Conservation (phyloP, 2,888 invertebrate genomes). For the Aleiodes alternator region DNA sequence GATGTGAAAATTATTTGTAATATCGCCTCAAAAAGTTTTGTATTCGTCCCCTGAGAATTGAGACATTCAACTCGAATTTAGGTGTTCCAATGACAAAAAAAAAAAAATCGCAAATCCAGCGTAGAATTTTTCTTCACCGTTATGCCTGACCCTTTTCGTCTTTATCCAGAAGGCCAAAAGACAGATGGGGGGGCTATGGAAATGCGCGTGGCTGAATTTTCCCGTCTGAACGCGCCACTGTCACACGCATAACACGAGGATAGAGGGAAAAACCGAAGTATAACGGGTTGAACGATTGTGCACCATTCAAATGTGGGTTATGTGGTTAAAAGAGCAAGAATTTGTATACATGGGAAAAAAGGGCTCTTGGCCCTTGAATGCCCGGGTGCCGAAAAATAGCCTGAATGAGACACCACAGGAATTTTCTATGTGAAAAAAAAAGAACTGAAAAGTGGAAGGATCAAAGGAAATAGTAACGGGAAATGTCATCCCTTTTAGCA, state of each 20-base stretch:
- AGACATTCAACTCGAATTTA: constrained; percentile 20
- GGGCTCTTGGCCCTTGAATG: constrained; percentile 49
- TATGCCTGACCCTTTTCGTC: constrained; percentile 25
- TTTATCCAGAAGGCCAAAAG: neutral
- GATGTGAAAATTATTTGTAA: no score
- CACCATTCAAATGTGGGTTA: constrained; percentile 74
- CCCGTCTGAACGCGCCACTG: constrained; percentile 11
- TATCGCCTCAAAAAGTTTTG: neutral
- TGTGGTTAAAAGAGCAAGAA: constrained; percentile 72
- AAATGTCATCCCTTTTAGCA: constrained; percentile 54
- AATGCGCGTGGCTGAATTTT: constrained; percentile 22
- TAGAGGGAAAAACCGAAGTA: constrained; percentile 51
- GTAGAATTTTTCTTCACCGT: constrained; percentile 22
- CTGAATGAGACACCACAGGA: constrained; percentile 32
- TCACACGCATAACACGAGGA: constrained; percentile 24
- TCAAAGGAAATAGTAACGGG: constrained; percentile 48
- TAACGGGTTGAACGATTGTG: constrained; percentile 71
- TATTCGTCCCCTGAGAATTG: constrained; percentile 16
- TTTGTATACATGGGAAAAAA: constrained; percentile 72
- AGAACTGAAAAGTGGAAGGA: constrained; percentile 12
- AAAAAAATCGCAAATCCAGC: constrained; percentile 31
- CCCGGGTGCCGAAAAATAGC: constrained; percentile 48
- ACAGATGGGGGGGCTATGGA: constrained; percentile 5
- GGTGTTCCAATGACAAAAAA: neutral
- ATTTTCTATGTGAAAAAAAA: constrained; percentile 39